Base-by-base conservation (phyloP, 2,113 vertebrate genomes). In the Elephas maximus region DNA sequence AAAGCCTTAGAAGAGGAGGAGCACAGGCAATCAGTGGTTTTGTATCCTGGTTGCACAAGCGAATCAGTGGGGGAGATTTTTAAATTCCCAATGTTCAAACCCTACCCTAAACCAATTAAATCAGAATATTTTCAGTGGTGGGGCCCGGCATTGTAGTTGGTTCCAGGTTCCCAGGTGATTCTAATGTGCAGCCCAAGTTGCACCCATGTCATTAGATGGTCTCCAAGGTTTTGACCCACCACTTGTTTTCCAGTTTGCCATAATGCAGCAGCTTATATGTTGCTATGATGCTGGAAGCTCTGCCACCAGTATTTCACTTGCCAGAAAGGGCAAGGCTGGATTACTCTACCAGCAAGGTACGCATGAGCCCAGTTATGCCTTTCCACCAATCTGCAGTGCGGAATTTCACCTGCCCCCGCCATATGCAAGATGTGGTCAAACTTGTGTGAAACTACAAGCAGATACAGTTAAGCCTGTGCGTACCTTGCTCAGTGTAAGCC, bases 151-250 rank as follows among this genome's bases (percentile, higher is more conserved):
- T 0, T 11, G 12, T 3, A 26, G 23, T 3, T 28, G 24, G 53
- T 14, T 45, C 9, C 3, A 48, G 57, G 12, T 44, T 62, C 79
- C 85, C 18, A 28, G 20, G 71, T 48, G 53, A 62, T 71, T 77
- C 48, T 41, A 24, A 41, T 2, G 14, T 28, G 41, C 71, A 65
- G 44, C 65, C n/a, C 18, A 26, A 28, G 17, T 20, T 33, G 15
- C 0, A 0, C 9, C 5, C 76, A 8, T 0, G 0, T 1, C 37
- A 45, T 8, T 15, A 11, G 37, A 18, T 6, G 60, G 45, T 65
- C 26, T 48, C 76, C 45, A 77, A 12, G 12, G 24, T 14, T 24
- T 45, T 15, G 30, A 71, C 69, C 24, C 24, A 57, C 15, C 15
- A 17, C 53, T 48, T 57, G 11, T 57, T 57, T 57, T 4, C 3